Percentiles rank a stretch among this genome's conserved stretches.
These are phyloP conservation scores for Acronicta alni DNA, from an alignment of 2,888 invertebrate genomes.

Conservation along the genomic window DNA sequence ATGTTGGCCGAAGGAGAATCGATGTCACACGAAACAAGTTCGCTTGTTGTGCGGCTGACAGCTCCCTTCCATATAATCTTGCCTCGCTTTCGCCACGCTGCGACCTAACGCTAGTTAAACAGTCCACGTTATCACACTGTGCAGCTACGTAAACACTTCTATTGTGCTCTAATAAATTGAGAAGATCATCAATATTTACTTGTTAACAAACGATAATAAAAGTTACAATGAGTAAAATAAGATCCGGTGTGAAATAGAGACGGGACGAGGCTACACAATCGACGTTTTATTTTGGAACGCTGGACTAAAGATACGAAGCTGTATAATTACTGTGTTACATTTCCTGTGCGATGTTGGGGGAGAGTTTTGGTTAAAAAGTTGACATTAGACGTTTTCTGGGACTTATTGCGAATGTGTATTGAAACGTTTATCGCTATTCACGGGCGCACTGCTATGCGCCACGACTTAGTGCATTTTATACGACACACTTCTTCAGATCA, in stretches of 20 bases:
- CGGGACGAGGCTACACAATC: constrained; percentile 47
- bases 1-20: constrained; percentile 79
- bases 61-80: constrained; percentile 69
- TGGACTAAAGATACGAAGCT: constrained; percentile 71
- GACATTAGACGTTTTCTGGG: constrained; percentile 77
- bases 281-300: constrained; percentile 55
- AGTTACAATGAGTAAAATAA: constrained; percentile 83
- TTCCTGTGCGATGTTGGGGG: constrained; percentile 85
- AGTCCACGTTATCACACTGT: constrained; percentile 70
- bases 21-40: constrained; percentile 81
- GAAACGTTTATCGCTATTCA: constrained; percentile 88
- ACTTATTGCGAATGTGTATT: constrained; percentile 89
- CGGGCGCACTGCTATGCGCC: constrained; percentile 93
- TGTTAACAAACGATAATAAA: constrained; percentile 43
- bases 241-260: constrained; percentile 85
- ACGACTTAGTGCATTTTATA: constrained; percentile 92
- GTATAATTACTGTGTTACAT: constrained; percentile 77
- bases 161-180: constrained; percentile 53
- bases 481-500: constrained; percentile 94
- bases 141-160: constrained; percentile 67
- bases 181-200: constrained; percentile 46
- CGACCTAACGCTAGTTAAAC: constrained; percentile 56
- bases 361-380: constrained; percentile 82
- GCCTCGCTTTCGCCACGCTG: constrained; percentile 79
- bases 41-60: constrained; percentile 59